Evolutionary conservation across 2,113 vertebrate genomes (phyloP), one percentile per base, ranked within the genome.

Genomic region (Corythaixoides concolor): DNA sequence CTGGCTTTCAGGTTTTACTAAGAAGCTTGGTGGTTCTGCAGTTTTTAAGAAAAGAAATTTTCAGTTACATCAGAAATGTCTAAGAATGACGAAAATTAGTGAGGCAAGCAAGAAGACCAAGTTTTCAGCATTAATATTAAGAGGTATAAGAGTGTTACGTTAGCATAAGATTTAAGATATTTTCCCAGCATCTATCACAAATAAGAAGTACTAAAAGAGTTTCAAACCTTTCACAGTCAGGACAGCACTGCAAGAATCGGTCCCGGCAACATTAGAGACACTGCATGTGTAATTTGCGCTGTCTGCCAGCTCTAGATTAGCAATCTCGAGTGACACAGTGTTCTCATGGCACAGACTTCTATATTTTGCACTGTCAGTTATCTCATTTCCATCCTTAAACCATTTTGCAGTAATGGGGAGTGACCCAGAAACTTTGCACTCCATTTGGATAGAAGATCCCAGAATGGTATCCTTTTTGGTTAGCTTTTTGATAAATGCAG

Each of bases 151-250:
- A 68, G 53, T 41, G 66, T 74, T 77, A 78, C 8, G 55, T 59
- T 93, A 87, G 49, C 4, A 30, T 81, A 97, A 97, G 96, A 96
- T 76, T 84, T 76, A 81, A 80, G 35, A 9, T 13, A 80, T 75
- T 95, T 97, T 52, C 28, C 43, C 80, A 93, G 39, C 6, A 85
- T 69, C 67, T 35, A 50, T 47, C 50, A 53, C 18, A 88, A 76
- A 58, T 66, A 94, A 97, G 95, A 96, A 93, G 81, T 91, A 96
- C 41, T 35, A 93, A 83, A 96, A 96, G 95, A 92, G 74, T 89
- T 94, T 95, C 99, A 98, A 98, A 99, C 99, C 99, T 99, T 99
- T 99, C 52, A 99, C 99, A 86, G 97, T 98, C 92, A 99, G 96
- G 89, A 98, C 97, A 83, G 98, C 98, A 64, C 98, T 99, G 97